phyloP scores from a whole-genome alignment of 1,140 invertebrate genomes.

The Luehdorfia chinensis region DNA sequence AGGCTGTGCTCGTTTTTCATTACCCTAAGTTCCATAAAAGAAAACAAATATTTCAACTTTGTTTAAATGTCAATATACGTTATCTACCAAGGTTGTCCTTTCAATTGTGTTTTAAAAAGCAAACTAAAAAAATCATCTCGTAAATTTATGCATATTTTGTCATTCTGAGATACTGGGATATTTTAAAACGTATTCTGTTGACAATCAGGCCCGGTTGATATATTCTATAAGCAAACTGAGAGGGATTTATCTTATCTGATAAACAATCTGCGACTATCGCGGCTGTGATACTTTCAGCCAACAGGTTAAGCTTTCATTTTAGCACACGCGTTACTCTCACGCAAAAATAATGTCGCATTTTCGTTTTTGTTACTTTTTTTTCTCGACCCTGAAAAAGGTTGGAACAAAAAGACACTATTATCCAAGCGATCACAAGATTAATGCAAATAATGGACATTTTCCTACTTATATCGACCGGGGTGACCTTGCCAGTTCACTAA shows the following conservation, averaged over 20 bases:
- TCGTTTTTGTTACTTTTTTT: conserved; percentile 4
- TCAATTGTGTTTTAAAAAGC: too few relatives aligned
- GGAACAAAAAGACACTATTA: conserved; percentile 1
- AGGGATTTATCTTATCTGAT: conserved; percentile 15
- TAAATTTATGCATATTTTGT: too few relatives aligned
- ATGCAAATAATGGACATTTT: conserved; percentile 4
- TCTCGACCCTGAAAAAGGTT: conserved; percentile 9
- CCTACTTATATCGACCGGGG: conserved; percentile 3
- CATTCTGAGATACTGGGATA: too few relatives aligned
- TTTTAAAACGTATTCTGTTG: too few relatives aligned
- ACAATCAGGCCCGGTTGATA: too few relatives aligned
- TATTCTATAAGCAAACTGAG: not conserved
- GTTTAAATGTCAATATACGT: too few relatives aligned
- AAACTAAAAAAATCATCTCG: too few relatives aligned
- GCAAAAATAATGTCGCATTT: conserved; percentile 6
- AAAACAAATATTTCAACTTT: too few relatives aligned
- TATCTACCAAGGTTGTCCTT: too few relatives aligned
- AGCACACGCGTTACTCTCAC: conserved; percentile 5
- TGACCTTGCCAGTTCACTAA: conserved; percentile 14
- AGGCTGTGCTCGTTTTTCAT: too few relatives aligned
- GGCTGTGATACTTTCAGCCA: conserved; percentile 7
- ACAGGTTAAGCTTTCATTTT: conserved; percentile 15
- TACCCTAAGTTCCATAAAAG: too few relatives aligned
- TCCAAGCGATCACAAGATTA: conserved; percentile 10
- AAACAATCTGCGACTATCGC: conserved; percentile 8